phyloP scores from a whole-genome alignment of 2,797 vertebrate species.

The Dendrocincla tyrannina region DNA sequence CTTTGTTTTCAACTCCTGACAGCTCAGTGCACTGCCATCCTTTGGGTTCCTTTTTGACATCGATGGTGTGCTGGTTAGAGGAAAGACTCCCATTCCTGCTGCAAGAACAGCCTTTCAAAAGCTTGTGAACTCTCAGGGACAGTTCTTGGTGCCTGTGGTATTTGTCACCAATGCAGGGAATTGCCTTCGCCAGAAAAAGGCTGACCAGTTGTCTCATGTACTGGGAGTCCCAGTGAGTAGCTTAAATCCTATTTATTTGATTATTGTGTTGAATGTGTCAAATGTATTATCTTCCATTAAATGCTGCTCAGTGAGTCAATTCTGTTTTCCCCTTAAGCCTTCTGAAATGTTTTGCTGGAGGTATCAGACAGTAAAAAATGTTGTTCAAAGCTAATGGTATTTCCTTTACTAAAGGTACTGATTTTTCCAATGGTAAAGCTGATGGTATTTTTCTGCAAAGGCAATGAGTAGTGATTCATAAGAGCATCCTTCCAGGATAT shows the following conservation, averaged over 20 bases:
- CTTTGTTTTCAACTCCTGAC: conserved; percentile 17
- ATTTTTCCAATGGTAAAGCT: not conserved
- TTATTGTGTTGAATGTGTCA: not conserved
- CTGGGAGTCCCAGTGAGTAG: conserved; percentile 85
- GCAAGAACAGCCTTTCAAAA: conserved; percentile 84
- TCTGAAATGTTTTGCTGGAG: not conserved
- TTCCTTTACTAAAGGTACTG: not conserved
- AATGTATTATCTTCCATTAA: not conserved
- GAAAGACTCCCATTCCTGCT: conserved; percentile 83
- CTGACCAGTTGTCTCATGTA: conserved; percentile 84
- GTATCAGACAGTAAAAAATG: not conserved
- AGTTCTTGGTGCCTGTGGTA: conserved; percentile 85
- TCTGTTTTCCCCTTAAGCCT: not conserved
- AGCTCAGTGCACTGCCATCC: conserved; percentile 71
- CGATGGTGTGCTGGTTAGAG: conserved; percentile 88
- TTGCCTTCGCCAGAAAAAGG: conserved; percentile 85
- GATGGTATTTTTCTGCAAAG: not conserved
- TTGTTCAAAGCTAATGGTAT: not conserved
- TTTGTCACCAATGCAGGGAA: conserved; percentile 92
- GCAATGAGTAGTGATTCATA: not conserved
- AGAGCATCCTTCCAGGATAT: not conserved
- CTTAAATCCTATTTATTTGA: not conserved
- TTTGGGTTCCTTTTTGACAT: conserved; percentile 89
- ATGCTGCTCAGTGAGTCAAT: not conserved
- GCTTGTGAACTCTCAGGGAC: conserved; percentile 80